Evolutionary conservation across 2,113 vertebrate species (phyloP).

Genomic region (Ceuthmochares aereus): DNA sequence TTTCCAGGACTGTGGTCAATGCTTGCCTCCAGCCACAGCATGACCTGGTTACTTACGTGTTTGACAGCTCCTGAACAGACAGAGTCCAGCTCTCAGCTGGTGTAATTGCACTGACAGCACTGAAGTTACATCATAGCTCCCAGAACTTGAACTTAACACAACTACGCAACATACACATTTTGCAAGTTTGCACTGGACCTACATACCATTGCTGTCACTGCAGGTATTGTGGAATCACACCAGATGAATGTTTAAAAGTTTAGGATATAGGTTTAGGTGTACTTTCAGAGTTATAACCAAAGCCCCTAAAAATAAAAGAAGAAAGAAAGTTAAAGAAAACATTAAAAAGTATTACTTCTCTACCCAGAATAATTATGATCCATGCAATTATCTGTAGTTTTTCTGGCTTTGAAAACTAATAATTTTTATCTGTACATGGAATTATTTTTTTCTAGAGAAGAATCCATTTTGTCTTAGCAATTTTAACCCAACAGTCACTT

Average conservation of each 20-base stretch:
- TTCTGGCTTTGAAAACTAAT: not conserved
- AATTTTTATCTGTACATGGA: not conserved
- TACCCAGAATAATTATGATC: not conserved
- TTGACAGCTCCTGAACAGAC: slow-evolving; percentile 13
- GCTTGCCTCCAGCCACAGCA: slow-evolving; percentile 21
- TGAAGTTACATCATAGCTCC: not conserved
- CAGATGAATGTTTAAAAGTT: not conserved
- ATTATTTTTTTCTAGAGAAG: not conserved
- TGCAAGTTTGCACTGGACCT: not conserved
- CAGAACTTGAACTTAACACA: not conserved
- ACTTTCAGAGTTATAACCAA: not conserved
- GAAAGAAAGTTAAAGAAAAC: no score
- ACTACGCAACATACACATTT: not conserved
- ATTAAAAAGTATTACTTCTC: not conserved
- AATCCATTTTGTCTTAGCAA: not conserved
- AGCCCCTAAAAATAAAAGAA: not conserved
- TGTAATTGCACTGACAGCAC: not conserved
- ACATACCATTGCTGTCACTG: not conserved
- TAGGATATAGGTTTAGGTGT: not conserved
- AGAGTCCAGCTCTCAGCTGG: not conserved
- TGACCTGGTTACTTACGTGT: slow-evolving; percentile 2
- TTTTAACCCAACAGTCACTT: not conserved
- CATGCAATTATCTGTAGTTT: not conserved
- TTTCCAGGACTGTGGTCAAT: slow-evolving; percentile 19
- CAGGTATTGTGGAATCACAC: not conserved